Conservation (phyloP, 1,140 invertebrate genomes). For the Formica exsecta region DNA sequence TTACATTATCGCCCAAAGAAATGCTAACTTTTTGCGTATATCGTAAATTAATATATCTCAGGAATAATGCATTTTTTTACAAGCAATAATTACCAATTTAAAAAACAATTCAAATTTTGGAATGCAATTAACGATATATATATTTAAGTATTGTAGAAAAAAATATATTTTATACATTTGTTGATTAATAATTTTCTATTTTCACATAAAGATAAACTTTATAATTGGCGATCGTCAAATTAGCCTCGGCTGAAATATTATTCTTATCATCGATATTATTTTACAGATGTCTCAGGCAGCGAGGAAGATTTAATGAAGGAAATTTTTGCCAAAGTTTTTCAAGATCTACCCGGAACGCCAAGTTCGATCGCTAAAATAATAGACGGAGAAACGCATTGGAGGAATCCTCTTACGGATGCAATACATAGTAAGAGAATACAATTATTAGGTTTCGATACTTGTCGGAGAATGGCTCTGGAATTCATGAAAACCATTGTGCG, state of each 20-base stretch:
- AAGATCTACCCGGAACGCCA: slow-evolving; percentile 82
- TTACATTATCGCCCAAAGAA: neutral
- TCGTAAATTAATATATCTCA: neutral
- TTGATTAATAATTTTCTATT: neutral
- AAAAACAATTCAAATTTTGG: neutral
- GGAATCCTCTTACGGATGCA: slow-evolving; percentile 68
- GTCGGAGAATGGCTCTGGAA: slow-evolving; percentile 80
- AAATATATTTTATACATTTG: neutral
- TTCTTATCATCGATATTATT: neutral
- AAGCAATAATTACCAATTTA: neutral
- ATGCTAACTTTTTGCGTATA: neutral
- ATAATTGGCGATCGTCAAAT: neutral
- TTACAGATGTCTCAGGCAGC: slow-evolving; percentile 78
- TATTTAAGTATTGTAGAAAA: neutral
- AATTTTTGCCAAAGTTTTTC: slow-evolving; percentile 82
- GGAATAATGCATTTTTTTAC: neutral
- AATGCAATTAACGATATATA: neutral
- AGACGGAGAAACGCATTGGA: slow-evolving; percentile 55
- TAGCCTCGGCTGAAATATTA: neutral
- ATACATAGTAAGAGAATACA: slow-evolving; percentile 82
- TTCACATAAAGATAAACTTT: too few relatives aligned
- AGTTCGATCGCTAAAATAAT: slow-evolving; percentile 64
- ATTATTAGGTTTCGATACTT: slow-evolving; percentile 82
- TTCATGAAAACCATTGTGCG: slow-evolving; percentile 80
- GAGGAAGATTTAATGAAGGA: slow-evolving; percentile 83